These are phyloP conservation scores for Cephus sareptanus DNA, from an alignment of 2,888 invertebrate genomes.

Conservation along the genomic window DNA sequence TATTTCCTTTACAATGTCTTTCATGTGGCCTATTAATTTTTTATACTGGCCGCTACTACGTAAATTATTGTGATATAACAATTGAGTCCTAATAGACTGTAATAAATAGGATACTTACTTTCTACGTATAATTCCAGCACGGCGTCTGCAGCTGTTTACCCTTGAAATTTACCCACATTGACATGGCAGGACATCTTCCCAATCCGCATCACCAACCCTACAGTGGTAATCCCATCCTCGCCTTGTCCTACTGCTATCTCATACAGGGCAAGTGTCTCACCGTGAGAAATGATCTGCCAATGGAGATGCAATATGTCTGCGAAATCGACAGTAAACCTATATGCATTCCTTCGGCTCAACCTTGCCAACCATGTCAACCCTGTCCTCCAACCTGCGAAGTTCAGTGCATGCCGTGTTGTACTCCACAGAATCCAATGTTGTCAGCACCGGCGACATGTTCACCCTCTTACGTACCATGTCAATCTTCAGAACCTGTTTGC, in stretches of 20 bases:
- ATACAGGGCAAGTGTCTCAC: constrained; percentile 60
- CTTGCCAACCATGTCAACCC: constrained; percentile 33
- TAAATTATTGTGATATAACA: too few species aligned
- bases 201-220: constrained; percentile 70
- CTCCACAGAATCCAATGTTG: neutral
- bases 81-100: too few species aligned
- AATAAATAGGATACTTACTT: too few species aligned
- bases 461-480: neutral
- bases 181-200: constrained; percentile 75
- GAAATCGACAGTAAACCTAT: constrained; percentile 49
- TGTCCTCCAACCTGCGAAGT: constrained; percentile 18
- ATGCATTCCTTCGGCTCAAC: constrained; percentile 40
- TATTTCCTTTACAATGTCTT: too few species aligned
- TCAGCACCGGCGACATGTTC: neutral
- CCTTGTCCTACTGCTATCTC: constrained; percentile 72
- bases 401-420: neutral
- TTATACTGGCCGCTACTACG: too few species aligned
- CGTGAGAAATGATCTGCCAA: constrained; percentile 48
- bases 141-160: constrained; percentile 65
- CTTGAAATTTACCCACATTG: constrained; percentile 85
- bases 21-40: too few species aligned
- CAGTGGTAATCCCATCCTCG: constrained; percentile 81
- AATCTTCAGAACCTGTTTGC: constrained; percentile 29
- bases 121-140: constrained; percentile 45
- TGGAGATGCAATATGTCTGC: constrained; percentile 54